Evolutionary conservation across 2,888 invertebrate species (phyloP).

Genomic region (Tetheella fluctuosa): DNA sequence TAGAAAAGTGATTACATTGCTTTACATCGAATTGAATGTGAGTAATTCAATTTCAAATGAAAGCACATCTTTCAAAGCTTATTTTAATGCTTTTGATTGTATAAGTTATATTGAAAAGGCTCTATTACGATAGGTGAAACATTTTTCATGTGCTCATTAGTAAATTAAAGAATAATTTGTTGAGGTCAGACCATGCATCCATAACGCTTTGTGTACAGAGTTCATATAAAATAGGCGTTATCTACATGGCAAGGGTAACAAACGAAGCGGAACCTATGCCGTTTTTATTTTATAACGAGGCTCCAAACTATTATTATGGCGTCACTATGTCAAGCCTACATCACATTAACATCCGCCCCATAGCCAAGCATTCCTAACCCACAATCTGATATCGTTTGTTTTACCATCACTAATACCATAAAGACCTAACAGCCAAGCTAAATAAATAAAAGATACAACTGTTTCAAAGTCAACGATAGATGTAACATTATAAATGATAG

Average conservation of each 20-base stretch:
- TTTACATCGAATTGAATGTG: slow-evolving; percentile 3
- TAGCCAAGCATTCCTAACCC: slow-evolving; percentile 59
- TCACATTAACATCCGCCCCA: slow-evolving; percentile 78
- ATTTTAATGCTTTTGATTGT: background rate
- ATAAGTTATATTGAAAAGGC: background rate
- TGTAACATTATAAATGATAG: slow-evolving; percentile 70
- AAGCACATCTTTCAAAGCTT: background rate
- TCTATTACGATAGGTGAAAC: background rate
- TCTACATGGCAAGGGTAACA: slow-evolving; percentile 60
- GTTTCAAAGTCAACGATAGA: slow-evolving; percentile 40
- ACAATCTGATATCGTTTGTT: slow-evolving; percentile 72
- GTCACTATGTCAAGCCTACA: slow-evolving; percentile 79
- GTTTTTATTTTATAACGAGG: slow-evolving; percentile 79
- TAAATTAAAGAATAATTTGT: background rate
- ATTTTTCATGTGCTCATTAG: background rate
- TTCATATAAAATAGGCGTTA: slow-evolving; percentile 68
- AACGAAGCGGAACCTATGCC: slow-evolving; percentile 74
- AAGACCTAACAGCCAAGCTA: slow-evolving; percentile 47
- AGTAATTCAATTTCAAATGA: slow-evolving; percentile 4
- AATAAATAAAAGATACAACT: slow-evolving; percentile 38
- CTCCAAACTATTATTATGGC: slow-evolving; percentile 77
- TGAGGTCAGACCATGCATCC: slow-evolving; percentile 25
- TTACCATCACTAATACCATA: slow-evolving; percentile 49
- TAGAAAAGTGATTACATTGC: slow-evolving; percentile 1
- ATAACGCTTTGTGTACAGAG: slow-evolving; percentile 46